Conservation (phyloP, 2,113 vertebrate genomes). For the Nothoprocta perdicaria region DNA sequence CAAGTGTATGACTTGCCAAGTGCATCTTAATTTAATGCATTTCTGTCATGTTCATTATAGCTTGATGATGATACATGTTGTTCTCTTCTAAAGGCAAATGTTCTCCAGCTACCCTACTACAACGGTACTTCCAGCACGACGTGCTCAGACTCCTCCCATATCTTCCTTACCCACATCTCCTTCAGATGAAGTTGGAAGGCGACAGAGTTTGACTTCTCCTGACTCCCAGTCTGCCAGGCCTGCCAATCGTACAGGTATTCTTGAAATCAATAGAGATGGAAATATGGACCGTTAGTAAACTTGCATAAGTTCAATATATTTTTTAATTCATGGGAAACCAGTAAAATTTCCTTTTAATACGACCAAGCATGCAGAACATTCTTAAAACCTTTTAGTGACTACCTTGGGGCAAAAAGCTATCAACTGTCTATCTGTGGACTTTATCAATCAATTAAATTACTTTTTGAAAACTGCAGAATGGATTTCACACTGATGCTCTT, state of each 20-base stretch:
- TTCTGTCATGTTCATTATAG: neutral
- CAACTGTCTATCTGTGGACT: neutral
- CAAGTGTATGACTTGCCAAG: neutral
- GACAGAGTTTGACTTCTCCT: conserved; percentile 95
- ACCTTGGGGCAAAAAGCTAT: neutral
- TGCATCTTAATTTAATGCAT: neutral
- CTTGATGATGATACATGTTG: neutral
- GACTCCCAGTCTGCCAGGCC: conserved; percentile 90
- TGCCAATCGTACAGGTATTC: conserved; percentile 86
- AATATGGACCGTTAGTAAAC: neutral
- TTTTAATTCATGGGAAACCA: neutral
- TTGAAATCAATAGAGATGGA: neutral
- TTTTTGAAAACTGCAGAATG: neutral
- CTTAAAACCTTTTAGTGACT: neutral
- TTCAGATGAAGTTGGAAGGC: conserved; percentile 92
- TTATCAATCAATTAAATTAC: neutral
- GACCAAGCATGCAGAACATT: neutral
- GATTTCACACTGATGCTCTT: neutral
- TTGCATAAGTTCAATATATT: accelerated
- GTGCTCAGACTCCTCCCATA: conserved; percentile 95
- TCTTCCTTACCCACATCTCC: conserved; percentile 95
- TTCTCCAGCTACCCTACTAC: conserved; percentile 98
- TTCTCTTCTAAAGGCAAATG: conserved; percentile 89
- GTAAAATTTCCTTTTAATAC: neutral
- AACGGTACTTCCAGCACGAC: conserved; percentile 88